These are phyloP conservation scores for Globicephala melas DNA, from an alignment of 2,113 vertebrate species.

Conservation along the genomic window DNA sequence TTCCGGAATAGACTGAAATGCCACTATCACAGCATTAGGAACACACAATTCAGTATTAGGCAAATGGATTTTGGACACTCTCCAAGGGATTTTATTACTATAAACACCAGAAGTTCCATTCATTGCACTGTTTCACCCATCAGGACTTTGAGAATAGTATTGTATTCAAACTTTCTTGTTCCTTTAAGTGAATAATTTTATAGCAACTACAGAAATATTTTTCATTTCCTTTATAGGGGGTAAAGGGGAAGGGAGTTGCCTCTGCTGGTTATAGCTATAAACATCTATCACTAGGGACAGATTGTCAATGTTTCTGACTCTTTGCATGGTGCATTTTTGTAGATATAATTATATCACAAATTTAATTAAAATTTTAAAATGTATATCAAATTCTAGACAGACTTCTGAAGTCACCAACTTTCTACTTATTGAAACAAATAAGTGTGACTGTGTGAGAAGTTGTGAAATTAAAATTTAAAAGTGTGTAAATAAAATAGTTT, in stretches of 20 bases:
- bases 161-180: not conserved
- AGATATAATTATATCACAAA: not conserved
- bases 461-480: not conserved
- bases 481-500: not conserved
- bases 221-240: not conserved
- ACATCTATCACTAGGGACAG: not conserved
- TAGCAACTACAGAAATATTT: not conserved
- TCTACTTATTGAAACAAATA: not conserved
- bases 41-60: not conserved
- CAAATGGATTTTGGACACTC: not conserved
- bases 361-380: not conserved
- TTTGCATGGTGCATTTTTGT: not conserved
- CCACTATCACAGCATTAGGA: not conserved
- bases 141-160: not conserved
- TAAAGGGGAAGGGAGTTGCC: not conserved
- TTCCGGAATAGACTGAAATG: slow-evolving; percentile 18
- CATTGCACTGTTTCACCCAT: not conserved
- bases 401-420: not conserved
- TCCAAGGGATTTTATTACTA: slow-evolving; percentile 17
- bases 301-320: not conserved
- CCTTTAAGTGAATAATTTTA: not conserved
- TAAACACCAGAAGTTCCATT: slow-evolving; percentile 25
- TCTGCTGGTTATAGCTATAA: not conserved
- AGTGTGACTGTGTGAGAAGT: not conserved
- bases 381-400: not conserved